A percentile compares a stretch with the other conserved stretches of the same genome.
phyloP scores from a whole-genome alignment of 2,113 vertebrate species.

The Mellivora capensis region DNA sequence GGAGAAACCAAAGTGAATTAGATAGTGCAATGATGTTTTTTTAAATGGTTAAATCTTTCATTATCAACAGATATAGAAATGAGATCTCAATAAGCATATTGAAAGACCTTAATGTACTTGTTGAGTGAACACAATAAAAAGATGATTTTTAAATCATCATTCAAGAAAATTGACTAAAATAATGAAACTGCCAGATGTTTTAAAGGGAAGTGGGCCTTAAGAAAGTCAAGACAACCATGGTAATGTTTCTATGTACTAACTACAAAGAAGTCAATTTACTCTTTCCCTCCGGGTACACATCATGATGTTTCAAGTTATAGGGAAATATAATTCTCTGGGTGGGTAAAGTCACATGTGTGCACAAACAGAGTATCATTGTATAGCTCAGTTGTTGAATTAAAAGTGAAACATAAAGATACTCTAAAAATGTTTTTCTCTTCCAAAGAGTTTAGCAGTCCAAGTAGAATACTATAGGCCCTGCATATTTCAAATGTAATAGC shows the following conservation, averaged over 20 bases:
- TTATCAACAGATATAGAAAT: neutral
- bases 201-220: neutral
- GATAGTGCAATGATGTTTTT: neutral
- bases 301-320: neutral
- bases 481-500: neutral
- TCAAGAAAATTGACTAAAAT: neutral
- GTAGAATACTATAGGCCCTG: neutral
- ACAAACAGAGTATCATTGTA: neutral
- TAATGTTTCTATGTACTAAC: neutral
- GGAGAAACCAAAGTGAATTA: slow-evolving; percentile 4
- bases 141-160: neutral
- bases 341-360: neutral
- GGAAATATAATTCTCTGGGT: neutral
- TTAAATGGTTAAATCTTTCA: neutral
- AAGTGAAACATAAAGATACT: neutral
- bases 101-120: neutral
- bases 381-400: neutral
- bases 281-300: neutral
- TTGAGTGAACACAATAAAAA: neutral
- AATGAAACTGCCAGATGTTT: neutral
- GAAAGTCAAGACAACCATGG: neutral
- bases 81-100: neutral
- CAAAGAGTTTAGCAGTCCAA: neutral
- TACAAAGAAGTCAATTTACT: neutral
- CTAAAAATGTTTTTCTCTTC: neutral